Base-by-base conservation (phyloP, 2,113 vertebrate genomes). In the Dipodomys ordii region DNA sequence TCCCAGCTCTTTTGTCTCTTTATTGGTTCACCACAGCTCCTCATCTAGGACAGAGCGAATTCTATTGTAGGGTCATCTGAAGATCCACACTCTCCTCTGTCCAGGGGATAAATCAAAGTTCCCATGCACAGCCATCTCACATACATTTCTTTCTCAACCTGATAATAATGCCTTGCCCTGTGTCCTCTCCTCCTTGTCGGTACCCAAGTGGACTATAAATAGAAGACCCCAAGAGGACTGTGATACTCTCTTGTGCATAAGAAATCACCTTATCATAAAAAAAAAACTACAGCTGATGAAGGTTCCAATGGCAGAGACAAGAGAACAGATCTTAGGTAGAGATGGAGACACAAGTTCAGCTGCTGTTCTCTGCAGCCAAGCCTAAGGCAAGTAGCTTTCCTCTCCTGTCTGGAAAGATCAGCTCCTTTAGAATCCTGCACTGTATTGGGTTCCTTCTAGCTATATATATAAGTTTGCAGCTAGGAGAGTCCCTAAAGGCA, bases 1-100 rank as follows among this genome's bases (percentile, higher is more conserved):
- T 62, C 69, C 49, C 22, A 57, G 32, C 7, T 90, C 49, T 73
- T 87, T 82, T 83, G 87, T 96, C 62, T 83, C 81, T 84, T 69
- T n/a, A 73, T 62, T 11, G 15, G 6, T 53, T 44, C 60, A 46
- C 77, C n/a, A 64, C 22, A 35, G 67, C 83, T 71, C 46, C 57
- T 15, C 49, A 44, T 30, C 64, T 13, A 83, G 74, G 79, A 83
- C 25, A 49, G 18, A 46, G n/a, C 2, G 46, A 19, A 88, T 92
- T 76, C 62, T 28, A 60, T 44, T 46, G 6, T 4, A 62, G 22
- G 69, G 65, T 65, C 69, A 57, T 0, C 0, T 20, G 35, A 90
- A 92, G 53, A 87, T 53, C 19, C 27, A 39, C 27, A 23, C 7
- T 73, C 81, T 84, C 35, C 22, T 74, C 68, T 71, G 49, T 77